A percentile compares a stretch with the other conserved stretches of the same genome.
These are phyloP conservation scores for Rhorus exstirpatorius DNA, from an alignment of 2,888 invertebrate genomes.

Conservation along the genomic window DNA sequence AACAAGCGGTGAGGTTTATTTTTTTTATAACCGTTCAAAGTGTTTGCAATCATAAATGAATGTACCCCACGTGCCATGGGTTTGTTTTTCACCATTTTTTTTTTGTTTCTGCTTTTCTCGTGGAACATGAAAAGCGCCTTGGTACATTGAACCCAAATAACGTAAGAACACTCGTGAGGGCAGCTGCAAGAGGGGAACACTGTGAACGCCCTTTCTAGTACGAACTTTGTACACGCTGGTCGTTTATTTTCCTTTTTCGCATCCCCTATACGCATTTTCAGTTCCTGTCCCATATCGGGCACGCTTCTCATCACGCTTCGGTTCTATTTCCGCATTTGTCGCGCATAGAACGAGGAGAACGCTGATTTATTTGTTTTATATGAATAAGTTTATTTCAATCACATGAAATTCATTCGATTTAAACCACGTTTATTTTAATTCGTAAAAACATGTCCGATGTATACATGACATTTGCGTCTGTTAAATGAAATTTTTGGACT, in stretches of 20 bases:
- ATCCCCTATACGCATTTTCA: conserved; percentile 42
- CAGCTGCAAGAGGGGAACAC: conserved; percentile 55
- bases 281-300: conserved; percentile 39
- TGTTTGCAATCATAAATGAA: neutral
- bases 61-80: neutral
- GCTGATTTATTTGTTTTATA: conserved; percentile 30
- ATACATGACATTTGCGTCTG: too few relatives aligned
- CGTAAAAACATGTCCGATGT: neutral
- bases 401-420: neutral
- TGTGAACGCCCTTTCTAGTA: conserved; percentile 35
- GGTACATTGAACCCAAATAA: conserved; percentile 8
- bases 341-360: neutral
- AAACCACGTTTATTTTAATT: conserved; percentile 2
- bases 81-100: neutral
- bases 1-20: too few relatives aligned
- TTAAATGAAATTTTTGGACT: too few relatives aligned
- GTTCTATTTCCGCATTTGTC: conserved; percentile 54
- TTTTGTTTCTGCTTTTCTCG: neutral
- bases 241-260: conserved; percentile 61
- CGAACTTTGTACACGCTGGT: conserved; percentile 30
- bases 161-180: conserved; percentile 47
- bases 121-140: conserved; percentile 1
- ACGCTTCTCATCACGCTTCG: conserved; percentile 43
- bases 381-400: conserved; percentile 2
- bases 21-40: too few relatives aligned